Base-by-base conservation (phyloP, 2,113 vertebrate genomes). In the Heterochromis multidens region DNA sequence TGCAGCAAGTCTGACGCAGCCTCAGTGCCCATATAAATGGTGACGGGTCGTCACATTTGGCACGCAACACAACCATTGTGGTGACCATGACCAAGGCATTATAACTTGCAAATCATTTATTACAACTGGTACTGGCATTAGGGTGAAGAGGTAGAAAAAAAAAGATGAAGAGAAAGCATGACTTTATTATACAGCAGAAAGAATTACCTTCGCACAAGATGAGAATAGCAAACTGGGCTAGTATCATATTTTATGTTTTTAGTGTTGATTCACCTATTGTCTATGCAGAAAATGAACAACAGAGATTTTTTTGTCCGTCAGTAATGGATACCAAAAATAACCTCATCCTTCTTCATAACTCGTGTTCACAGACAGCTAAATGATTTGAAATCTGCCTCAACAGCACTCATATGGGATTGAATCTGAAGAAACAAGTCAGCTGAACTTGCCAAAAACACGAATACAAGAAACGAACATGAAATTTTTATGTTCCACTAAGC, bases 401-500 rank as follows among this genome's bases (percentile, higher is more conserved):
- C 37, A 33, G 49, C 23, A 21, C 40, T 61, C n/a, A 2, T 13
- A 35, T 59, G 43, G 25, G 19, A 79, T 21, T 16, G 21, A 27
- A 56, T 77, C 62, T 80, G 76, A 80, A 70, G 67, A 61, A 78
- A 67, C 27, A 13, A 29, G 33, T 63, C 86, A 46, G 14, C 2
- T 7, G 2, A 43, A 74, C 61, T 29, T 49, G 13, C 11, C 27
- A 13, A 63, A 37, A n/a, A 80, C 37, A 81, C 3, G 2, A 54
- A 72, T 29, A 82, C 25, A 8, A 59, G 35, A 86, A 80, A 77
- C 61, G 80, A 80, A 87, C 79, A 77, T 88, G 9, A 85, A 78
- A 70, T 58, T 46, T 88, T 85, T 2, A 81, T 87, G 81, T 56
- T 40, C 5, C 21, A 31, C 85, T 82, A 62, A 46, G 52, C 7